Conservation (phyloP, 2,888 invertebrate species). For the Baronia brevicornis region DNA sequence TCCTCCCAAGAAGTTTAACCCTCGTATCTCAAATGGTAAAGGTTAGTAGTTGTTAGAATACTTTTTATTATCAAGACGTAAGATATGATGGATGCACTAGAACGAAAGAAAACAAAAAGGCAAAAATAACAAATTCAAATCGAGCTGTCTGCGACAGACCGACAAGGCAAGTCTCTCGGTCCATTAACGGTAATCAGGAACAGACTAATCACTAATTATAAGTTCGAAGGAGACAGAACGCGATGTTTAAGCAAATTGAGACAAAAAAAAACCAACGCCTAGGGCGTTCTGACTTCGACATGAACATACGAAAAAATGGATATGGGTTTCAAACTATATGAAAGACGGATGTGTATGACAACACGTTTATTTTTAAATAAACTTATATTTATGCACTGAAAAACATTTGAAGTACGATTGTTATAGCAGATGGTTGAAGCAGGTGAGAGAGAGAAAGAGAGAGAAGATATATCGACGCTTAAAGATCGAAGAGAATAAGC, state of each 20-base stretch:
- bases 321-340: slow-evolving; percentile 17
- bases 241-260: slow-evolving; percentile 59
- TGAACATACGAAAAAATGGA: slow-evolving; percentile 21
- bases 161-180: slow-evolving; percentile 25
- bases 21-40: too few species aligned
- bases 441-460: too few species aligned
- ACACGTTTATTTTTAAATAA: too few species aligned
- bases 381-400: too few species aligned
- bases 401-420: too few species aligned
- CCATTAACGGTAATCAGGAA: slow-evolving; percentile 54
- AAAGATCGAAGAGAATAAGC: too few species aligned
- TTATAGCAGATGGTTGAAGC: too few species aligned
- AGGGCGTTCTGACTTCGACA: slow-evolving; percentile 22
- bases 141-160: slow-evolving; percentile 33
- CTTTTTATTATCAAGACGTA: background rate
- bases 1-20: too few species aligned
- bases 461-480: too few species aligned
- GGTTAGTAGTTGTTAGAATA: background rate
- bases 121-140: slow-evolving; percentile 23
- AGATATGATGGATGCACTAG: too few species aligned
- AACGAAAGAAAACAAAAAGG: slow-evolving; percentile 17
- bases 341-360: too few species aligned
- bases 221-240: slow-evolving; percentile 35
- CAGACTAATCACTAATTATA: slow-evolving; percentile 62
- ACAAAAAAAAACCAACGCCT: slow-evolving; percentile 37